phyloP scores from a whole-genome alignment of 2,113 vertebrate genomes.

The Gracilinanus agilis region DNA sequence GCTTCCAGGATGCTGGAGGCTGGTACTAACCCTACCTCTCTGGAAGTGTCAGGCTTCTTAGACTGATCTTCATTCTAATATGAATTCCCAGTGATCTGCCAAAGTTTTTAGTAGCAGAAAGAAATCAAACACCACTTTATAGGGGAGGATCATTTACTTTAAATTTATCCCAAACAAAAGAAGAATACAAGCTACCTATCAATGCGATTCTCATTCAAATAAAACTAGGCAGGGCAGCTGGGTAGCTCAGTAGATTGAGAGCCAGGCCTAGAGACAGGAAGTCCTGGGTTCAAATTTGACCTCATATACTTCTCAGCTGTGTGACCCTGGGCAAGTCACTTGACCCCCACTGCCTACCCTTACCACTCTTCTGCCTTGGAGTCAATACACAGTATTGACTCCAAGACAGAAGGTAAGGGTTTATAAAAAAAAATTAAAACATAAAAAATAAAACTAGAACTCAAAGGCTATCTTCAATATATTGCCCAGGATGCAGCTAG shows the following conservation, averaged over 20 bases:
- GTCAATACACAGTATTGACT: too few species aligned
- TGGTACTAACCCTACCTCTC: not conserved
- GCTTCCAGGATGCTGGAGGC: slow-evolving; percentile 15
- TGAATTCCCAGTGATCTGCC: not conserved
- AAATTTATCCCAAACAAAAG: slow-evolving; percentile 15
- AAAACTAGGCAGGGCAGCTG: too few species aligned
- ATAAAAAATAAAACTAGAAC: slow-evolving; percentile 27
- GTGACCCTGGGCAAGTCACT: too few species aligned
- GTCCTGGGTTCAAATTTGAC: too few species aligned
- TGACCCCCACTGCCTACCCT: too few species aligned
- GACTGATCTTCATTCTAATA: slow-evolving; percentile 14
- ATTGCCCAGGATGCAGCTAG: not conserved
- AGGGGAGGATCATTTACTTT: not conserved
- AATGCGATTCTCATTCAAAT: slow-evolving; percentile 28
- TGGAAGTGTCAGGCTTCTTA: slow-evolving; percentile 46
- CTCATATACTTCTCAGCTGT: too few species aligned
- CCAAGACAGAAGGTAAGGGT: too few species aligned
- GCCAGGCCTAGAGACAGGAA: too few species aligned
- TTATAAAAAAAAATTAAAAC: too few species aligned
- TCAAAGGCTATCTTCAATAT: not conserved
- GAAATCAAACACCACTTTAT: slow-evolving; percentile 38
- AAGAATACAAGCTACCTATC: slow-evolving; percentile 13
- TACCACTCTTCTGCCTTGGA: too few species aligned
- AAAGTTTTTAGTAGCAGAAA: not conserved
- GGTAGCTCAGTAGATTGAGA: too few species aligned